Base-by-base conservation (phyloP, 30 jellyfish, hydroid and myxozoan genomes). In the Hydractinia echinata region DNA sequence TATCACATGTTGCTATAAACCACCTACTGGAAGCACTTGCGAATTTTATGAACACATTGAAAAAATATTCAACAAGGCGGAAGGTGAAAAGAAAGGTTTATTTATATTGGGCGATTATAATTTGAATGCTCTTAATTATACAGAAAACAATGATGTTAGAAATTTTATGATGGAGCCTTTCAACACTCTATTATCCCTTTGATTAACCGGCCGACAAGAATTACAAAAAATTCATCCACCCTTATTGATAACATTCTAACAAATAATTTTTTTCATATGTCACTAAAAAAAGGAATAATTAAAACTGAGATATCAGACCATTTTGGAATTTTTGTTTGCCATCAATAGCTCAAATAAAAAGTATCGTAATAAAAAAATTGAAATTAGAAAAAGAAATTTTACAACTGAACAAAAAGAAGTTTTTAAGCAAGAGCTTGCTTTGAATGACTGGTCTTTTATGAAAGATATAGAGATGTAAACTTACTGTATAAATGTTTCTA, bases 1-100 rank as follows among this genome's bases (percentile, higher is more conserved):
- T 55, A 4, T 74, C 51, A 74, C 69, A 54, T 74, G 68, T 58
- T 74, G 83, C 61, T 74, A 74, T 55, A 54, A 58, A n/a, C 83
- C 83, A 13, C 83, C 83, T 6, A 64, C 19, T 64, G 18, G 74
- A 51, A 64, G 39, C 39, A 64, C 18, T 44, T n/a, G 4, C 74
- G 51, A n/a, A 7, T 64, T 64, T 64, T n/a, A 51, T 64, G 74
- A 64, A 13, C 8, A 64, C 74, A 64, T 64, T 44, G 9, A 64
- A 64, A 64, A 7, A 13, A 7, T 64, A 64, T 13, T 64, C 0
- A 44, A 64, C 19, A 44, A 64, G 18, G 39, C 39, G 39, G 74
- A 51, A 64, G 39, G 18, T 13, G 74, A 64, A 64, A 58, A 11
- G 69, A 1, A 11, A 16, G 69, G 15, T 58, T 58, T 58, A 58